Conservation (phyloP, 2,113 vertebrate species). For the Elanus axillaris region DNA sequence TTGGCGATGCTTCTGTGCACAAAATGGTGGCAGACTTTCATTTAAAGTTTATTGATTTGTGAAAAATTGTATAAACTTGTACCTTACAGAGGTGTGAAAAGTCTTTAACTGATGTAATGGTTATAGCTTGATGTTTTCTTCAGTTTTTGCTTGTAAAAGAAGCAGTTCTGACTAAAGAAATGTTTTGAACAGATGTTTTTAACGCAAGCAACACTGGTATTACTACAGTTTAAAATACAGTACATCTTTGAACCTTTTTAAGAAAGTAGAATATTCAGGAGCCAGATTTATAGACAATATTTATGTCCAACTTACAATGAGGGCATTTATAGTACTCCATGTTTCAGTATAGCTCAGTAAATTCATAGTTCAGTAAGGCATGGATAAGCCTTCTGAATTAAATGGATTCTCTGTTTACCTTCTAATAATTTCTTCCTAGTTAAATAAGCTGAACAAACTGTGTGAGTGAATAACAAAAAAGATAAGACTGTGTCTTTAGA, state of each 20-base stretch:
- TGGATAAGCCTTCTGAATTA: not conserved
- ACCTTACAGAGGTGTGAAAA: constrained; percentile 55
- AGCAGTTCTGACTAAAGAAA: constrained; percentile 50
- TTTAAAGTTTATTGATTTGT: constrained; percentile 17
- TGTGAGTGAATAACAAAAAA: not conserved
- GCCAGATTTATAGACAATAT: constrained; percentile 23
- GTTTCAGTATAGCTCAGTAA: constrained; percentile 7
- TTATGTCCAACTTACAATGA: constrained; percentile 41
- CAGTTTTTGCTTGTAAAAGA: constrained; percentile 59
- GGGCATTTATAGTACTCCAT: constrained; percentile 12
- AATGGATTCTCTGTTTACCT: constrained; percentile 5
- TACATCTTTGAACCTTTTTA: constrained; percentile 53
- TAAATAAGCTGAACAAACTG: constrained; percentile 17
- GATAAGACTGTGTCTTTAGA: not conserved
- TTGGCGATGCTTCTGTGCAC: not conserved
- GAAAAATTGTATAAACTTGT: constrained; percentile 28
- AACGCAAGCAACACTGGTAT: not conserved
- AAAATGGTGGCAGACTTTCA: constrained; percentile 18
- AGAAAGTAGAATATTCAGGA: constrained; percentile 33
- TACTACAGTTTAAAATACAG: constrained; percentile 28
- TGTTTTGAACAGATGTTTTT: constrained; percentile 66
- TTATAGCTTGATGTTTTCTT: constrained; percentile 42
- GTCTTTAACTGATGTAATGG: constrained; percentile 53
- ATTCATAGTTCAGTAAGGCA: not conserved
- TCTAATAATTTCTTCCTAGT: constrained; percentile 11